These are phyloP conservation scores for Aegithalos caudatus DNA, from an alignment of 2,113 vertebrate genomes.

Conservation along the genomic window DNA sequence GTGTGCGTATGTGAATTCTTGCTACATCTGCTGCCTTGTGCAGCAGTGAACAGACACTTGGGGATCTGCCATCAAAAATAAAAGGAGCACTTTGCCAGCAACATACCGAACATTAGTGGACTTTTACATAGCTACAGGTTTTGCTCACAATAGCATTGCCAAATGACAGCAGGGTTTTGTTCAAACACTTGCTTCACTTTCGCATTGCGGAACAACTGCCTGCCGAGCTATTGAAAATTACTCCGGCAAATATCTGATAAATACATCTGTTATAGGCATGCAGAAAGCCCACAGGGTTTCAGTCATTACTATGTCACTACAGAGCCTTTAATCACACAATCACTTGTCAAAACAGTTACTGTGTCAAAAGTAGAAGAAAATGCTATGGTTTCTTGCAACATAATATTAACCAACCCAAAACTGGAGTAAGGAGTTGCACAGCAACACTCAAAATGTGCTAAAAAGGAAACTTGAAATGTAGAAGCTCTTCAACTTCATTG, in stretches of 20 bases:
- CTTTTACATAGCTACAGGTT: conserved; percentile 9
- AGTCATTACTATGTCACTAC: not conserved
- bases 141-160: not conserved
- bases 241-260: not conserved
- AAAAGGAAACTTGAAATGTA: not conserved
- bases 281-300: not conserved
- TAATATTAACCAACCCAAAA: not conserved
- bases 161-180: conserved; percentile 20
- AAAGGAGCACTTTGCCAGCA: conserved; percentile 26
- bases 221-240: not conserved
- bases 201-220: not conserved
- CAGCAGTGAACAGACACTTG: not conserved
- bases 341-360: not conserved
- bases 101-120: conserved; percentile 37
- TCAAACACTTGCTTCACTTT: not conserved
- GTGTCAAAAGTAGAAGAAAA: not conserved
- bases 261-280: not conserved
- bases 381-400: not conserved
- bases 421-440: not conserved
- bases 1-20: not conserved
- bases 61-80: conserved; percentile 37
- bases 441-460: not conserved
- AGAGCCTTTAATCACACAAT: not conserved
- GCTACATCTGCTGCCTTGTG: not conserved
- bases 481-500: not conserved